Conservation (phyloP, 2,888 invertebrate species). For the Yponomeuta cagnagella region DNA sequence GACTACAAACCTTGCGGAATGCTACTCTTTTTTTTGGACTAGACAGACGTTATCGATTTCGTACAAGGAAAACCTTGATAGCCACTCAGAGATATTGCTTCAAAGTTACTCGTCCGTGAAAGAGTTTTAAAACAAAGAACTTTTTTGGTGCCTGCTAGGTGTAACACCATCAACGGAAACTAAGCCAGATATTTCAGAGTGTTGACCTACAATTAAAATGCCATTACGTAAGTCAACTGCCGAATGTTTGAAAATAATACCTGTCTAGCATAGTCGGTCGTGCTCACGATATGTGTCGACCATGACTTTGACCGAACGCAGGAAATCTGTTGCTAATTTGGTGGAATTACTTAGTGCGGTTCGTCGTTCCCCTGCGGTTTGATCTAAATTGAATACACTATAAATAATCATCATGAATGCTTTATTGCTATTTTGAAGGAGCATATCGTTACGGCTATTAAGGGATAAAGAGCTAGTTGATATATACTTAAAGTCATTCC, state of each 20-base stretch:
- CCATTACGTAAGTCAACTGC: conserved; percentile 43
- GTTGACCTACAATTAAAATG: conserved; percentile 58
- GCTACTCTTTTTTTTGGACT: not conserved
- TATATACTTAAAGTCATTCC: conserved; percentile 22
- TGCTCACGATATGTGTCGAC: conserved; percentile 24
- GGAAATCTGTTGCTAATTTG: conserved; percentile 8
- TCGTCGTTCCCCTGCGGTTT: not conserved
- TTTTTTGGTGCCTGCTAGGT: not conserved
- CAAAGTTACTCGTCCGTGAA: not conserved
- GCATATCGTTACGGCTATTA: not conserved
- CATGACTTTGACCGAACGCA: conserved; percentile 24
- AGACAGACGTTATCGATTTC: not conserved
- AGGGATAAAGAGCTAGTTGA: conserved; percentile 7
- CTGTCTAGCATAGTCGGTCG: conserved; percentile 24
- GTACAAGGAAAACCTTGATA: not conserved
- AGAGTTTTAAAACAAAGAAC: not conserved
- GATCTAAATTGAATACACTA: not conserved
- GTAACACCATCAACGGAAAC: conserved; percentile 17
- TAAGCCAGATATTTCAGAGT: conserved; percentile 31
- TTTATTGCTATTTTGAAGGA: conserved; percentile 7
- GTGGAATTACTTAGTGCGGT: not conserved
- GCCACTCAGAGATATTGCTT: not conserved
- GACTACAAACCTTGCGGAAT: conserved; percentile 1
- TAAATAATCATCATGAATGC: conserved; percentile 3
- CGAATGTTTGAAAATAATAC: conserved; percentile 37